Base-by-base conservation (phyloP, 2,113 vertebrate species). In the Oryzias melastigma region DNA sequence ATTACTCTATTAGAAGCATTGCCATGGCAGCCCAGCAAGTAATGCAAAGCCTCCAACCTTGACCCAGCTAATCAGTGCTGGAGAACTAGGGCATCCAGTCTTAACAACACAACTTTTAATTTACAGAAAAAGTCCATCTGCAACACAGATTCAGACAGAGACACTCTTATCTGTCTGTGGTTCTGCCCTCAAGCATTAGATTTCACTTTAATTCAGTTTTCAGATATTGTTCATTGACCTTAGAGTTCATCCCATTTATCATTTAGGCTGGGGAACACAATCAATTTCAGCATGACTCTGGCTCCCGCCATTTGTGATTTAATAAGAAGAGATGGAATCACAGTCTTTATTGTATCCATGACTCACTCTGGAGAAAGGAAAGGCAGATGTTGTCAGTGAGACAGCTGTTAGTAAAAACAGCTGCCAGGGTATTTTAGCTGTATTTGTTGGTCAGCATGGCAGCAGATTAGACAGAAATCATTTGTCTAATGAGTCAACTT, bases 1-100 rank as follows among this genome's bases (percentile, higher is more conserved):
- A 54, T 50, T 6, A 22, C 50, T 68, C 71, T 75, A 78, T 77
- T 77, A 82, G 74, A 80, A 68, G 25, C 64, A 81, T 86, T 27
- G 55, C 80, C 82, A 83, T 86, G 62, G 86, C 82, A 84, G 80
- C 78, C 73, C 78, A 87, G 85, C 86, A 70, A 25, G 40, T 65
- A 77, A 78, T 29, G 55, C 71, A 50, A 25, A 68, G 68, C 61
- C 59, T 53, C 60, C 68, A 65, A 72, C 77, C 76, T 75, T 86
- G 85, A 82, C 71, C 73, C 18, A 19, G 27, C 57, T 58, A 59
- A 75, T 77, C 68, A 58, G 41, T 55, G 27, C 43, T 46, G 5
- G 2, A 58, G 43, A 73, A 62, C 10, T n/a, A 44, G 46, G 44
- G 46, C 47, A 65, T 24, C 5, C 18, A 19, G 43, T 49, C 12